Evolutionary conservation across 1,140 invertebrate genomes (phyloP).

Genomic region (Centruroides vittatus): DNA sequence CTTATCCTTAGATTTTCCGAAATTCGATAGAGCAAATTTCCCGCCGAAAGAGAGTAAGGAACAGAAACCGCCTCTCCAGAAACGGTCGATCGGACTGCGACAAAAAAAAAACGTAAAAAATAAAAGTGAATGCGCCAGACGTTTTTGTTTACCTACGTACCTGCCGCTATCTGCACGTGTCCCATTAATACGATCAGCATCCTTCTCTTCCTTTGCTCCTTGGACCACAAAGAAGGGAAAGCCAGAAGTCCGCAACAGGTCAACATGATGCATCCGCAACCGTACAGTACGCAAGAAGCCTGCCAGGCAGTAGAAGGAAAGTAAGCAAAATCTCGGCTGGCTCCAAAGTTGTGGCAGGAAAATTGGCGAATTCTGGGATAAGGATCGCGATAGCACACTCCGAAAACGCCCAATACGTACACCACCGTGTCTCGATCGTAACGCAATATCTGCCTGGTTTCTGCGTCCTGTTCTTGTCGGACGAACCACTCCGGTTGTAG

Average conservation of each 20-base stretch:
- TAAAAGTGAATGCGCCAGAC: no score
- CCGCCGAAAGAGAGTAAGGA: no score
- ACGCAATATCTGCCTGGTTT: not conserved
- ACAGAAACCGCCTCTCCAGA: no score
- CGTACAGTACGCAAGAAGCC: constrained; percentile 7
- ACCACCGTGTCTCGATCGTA: constrained; percentile 7
- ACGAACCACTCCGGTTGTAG: constrained; percentile 10
- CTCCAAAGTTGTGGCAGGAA: constrained; percentile 5
- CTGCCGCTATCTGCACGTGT: constrained; percentile 1
- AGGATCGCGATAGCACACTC: constrained; percentile 8
- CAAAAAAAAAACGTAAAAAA: no score
- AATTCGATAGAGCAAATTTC: no score
- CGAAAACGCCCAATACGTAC: constrained; percentile 11
- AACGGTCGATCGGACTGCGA: no score
- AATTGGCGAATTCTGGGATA: not conserved
- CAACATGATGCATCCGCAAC: constrained; percentile 7
- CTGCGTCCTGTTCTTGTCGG: not conserved
- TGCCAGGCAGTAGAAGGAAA: constrained; percentile 12
- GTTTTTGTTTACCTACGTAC: not conserved
- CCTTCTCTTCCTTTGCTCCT: not conserved
- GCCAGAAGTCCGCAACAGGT: constrained; percentile 3
- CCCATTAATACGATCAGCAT: not conserved
- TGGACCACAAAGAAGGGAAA: not conserved
- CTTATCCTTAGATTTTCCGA: no score
- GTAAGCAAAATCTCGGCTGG: not conserved